phyloP scores from a whole-genome alignment of 2,797 vertebrate genomes.

The Acanthurus tractus region DNA sequence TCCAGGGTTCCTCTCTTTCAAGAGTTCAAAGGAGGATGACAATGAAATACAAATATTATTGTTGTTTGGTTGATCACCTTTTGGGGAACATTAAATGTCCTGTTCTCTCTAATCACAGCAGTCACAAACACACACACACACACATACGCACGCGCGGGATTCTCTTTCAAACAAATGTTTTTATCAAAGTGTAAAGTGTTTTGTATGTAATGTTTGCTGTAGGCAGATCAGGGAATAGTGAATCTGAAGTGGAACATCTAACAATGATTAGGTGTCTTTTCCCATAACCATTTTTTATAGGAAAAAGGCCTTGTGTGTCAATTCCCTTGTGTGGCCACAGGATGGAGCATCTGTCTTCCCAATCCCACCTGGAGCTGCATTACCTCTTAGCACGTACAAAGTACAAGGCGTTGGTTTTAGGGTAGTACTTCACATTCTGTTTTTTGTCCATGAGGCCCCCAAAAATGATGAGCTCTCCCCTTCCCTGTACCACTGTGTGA shows the following conservation, averaged over 20 bases:
- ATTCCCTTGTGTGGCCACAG: conserved; percentile 71
- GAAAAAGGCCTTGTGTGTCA: conserved; percentile 84
- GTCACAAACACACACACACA: conserved; percentile 11
- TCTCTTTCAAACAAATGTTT: conserved; percentile 62
- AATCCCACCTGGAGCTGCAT: conserved; percentile 73
- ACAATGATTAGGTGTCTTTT: conserved; percentile 70
- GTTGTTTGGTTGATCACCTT: conserved; percentile 51
- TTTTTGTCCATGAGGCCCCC: conserved; percentile 99
- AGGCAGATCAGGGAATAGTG: conserved; percentile 77
- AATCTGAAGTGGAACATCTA: conserved; percentile 79
- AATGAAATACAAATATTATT: conserved; percentile 56
- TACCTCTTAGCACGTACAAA: conserved; percentile 99
- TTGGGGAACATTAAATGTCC: conserved; percentile 53
- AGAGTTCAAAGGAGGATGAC: conserved; percentile 52
- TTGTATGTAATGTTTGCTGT: conserved; percentile 73
- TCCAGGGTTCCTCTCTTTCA: conserved; percentile 44
- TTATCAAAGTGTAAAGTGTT: conserved; percentile 81
- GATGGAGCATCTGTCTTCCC: conserved; percentile 42
- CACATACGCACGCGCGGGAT: conserved; percentile 28
- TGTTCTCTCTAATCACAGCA: conserved; percentile 58
- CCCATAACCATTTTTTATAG: conserved; percentile 67
- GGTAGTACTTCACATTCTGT: conserved; percentile 99
- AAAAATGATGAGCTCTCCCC: conserved; percentile 97
- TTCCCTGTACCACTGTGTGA: conserved; percentile 96
- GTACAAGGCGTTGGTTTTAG: conserved; percentile 99